Percentiles rank a stretch among this genome's conserved stretches.
These are phyloP conservation scores for Cacatua alba DNA, from an alignment of 2,113 vertebrate species.

Conservation along the genomic window DNA sequence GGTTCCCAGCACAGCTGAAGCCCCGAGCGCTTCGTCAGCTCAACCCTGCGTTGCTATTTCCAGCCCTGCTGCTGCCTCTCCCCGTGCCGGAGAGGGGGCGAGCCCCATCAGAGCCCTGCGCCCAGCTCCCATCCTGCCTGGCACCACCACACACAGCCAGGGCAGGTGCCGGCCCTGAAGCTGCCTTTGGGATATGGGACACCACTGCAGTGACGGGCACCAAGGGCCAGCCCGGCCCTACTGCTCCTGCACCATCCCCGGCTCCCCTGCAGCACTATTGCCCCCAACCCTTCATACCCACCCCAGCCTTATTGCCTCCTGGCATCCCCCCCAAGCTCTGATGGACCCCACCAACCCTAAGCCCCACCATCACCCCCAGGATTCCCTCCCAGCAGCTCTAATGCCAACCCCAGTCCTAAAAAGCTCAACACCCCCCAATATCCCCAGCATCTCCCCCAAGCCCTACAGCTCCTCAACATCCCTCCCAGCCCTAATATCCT, in stretches of 20 bases:
- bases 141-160: accelerated
- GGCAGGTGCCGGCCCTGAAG: neutral
- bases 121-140: neutral
- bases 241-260: neutral
- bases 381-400: neutral
- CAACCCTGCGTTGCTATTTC: neutral
- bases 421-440: neutral
- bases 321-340: neutral
- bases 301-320: neutral
- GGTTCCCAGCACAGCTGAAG: neutral
- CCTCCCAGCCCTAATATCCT: neutral
- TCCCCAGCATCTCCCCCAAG: neutral
- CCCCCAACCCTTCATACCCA: neutral
- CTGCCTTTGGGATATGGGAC: neutral
- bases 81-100: neutral
- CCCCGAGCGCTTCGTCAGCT: neutral
- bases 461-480: neutral
- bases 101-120: neutral
- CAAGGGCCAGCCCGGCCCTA: neutral
- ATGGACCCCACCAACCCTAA: neutral
- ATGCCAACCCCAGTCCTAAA: neutral
- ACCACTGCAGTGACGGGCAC: neutral
- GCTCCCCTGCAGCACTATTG: neutral
- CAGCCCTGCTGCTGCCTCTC: neutral
- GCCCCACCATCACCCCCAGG: neutral